Evolutionary conservation across 2,888 invertebrate genomes (phyloP).

Genomic region (Dusona sp.): DNA sequence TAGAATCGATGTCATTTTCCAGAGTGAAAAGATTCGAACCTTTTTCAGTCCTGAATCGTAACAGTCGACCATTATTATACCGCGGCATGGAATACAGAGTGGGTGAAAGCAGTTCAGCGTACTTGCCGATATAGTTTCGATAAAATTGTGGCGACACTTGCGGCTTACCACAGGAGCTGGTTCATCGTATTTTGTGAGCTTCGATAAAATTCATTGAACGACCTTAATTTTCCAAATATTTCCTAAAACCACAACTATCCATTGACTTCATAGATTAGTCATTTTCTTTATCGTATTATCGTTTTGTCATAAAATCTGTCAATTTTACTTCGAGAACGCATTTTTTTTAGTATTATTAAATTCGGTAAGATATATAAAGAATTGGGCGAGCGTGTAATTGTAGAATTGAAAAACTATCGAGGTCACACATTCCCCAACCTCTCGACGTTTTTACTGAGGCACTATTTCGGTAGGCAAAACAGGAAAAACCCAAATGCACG

Average conservation of each 20-base stretch:
- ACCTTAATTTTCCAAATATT: constrained; percentile 16
- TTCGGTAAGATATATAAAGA: background rate
- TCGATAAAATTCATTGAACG: constrained; percentile 41
- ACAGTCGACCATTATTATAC: constrained; percentile 17
- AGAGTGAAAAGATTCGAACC: background rate
- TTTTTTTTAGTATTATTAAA: background rate
- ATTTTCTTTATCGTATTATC: background rate
- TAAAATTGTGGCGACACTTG: constrained; percentile 57
- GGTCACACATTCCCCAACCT: constrained; percentile 29
- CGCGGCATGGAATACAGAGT: constrained; percentile 35
- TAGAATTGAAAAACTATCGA: constrained; percentile 31
- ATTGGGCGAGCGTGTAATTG: background rate
- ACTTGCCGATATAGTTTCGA: constrained; percentile 40
- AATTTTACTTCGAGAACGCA: background rate
- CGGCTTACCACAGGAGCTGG: constrained; percentile 44
- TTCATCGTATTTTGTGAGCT: constrained; percentile 41
- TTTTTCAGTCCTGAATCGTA: constrained; percentile 2
- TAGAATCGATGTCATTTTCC: constrained; percentile 24
- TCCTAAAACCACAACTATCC: constrained; percentile 25
- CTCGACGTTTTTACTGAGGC: constrained; percentile 35
- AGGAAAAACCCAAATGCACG: constrained; percentile 52
- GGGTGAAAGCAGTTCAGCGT: constrained; percentile 32
- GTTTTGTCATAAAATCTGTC: background rate
- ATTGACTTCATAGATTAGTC: constrained; percentile 23
- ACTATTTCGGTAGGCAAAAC: constrained; percentile 47